Conservation (phyloP, 2,113 vertebrate species). For the Sceloporus undulatus region DNA sequence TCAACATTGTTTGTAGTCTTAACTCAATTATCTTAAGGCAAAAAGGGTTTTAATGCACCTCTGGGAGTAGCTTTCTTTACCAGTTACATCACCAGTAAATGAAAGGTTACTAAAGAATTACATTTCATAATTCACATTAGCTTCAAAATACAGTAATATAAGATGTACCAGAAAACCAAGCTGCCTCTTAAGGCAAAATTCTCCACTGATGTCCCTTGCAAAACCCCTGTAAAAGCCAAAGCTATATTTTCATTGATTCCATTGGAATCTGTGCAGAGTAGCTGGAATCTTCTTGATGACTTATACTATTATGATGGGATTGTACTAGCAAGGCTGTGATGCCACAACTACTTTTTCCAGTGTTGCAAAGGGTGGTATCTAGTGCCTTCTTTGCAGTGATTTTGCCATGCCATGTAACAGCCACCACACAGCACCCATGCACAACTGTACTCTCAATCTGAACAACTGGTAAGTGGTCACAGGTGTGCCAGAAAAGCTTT, state of each 20-base stretch:
- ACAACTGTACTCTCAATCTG: too few relatives aligned
- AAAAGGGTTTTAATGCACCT: background rate
- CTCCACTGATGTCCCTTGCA: background rate
- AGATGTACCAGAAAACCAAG: background rate
- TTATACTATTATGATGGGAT: too few relatives aligned
- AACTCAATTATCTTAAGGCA: slow-evolving; percentile 29
- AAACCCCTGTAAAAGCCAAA: background rate
- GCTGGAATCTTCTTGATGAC: too few relatives aligned
- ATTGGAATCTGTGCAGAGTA: background rate
- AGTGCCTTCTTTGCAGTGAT: too few relatives aligned
- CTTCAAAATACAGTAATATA: background rate
- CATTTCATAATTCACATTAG: background rate
- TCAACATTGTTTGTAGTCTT: background rate
- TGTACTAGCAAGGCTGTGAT: too few relatives aligned
- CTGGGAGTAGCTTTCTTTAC: slow-evolving; percentile 22
- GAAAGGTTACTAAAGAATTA: background rate
- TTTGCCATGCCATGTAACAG: too few relatives aligned
- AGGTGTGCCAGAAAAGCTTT: too few relatives aligned
- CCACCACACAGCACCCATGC: too few relatives aligned
- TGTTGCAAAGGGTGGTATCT: too few relatives aligned
- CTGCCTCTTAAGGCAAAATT: background rate
- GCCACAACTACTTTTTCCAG: too few relatives aligned
- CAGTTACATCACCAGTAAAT: background rate
- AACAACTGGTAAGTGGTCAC: too few relatives aligned
- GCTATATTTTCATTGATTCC: background rate